Conservation (phyloP, 1,140 invertebrate genomes). For the Babylonia areolata region DNA sequence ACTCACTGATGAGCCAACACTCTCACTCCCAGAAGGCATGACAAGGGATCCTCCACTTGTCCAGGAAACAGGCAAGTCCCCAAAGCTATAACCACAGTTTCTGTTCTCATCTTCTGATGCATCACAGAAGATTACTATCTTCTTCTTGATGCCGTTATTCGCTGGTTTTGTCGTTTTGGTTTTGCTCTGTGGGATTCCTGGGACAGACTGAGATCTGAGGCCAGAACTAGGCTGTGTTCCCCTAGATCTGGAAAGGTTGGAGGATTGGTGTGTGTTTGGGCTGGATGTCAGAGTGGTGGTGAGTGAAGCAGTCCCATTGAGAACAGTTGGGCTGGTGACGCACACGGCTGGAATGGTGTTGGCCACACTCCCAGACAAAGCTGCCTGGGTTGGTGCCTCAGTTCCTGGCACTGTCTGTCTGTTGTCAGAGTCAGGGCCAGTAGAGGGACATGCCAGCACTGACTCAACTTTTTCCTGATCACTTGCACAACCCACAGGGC, state of each 20-base stretch:
- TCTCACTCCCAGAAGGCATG: background rate
- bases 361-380: background rate
- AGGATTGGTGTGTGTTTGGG: background rate
- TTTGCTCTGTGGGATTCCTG: background rate
- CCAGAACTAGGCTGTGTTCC: background rate
- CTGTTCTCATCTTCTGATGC: background rate
- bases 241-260: background rate
- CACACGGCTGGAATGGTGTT: background rate
- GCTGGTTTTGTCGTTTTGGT: background rate
- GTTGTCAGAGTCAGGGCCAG: background rate
- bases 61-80: background rate
- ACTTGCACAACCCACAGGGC: background rate
- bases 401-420: background rate
- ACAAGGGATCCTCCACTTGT: background rate
- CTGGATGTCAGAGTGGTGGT: background rate
- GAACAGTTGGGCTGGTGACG: background rate
- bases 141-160: background rate
- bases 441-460: background rate
- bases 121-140: background rate
- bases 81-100: background rate
- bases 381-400: background rate
- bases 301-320: background rate
- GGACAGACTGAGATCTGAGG: background rate
- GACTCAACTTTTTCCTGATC: background rate
- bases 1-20: background rate